A percentile compares a stretch with the other conserved stretches of the same genome.
Evolutionary conservation across 1,140 invertebrate genomes (phyloP).

Genomic region (Cephus cinctus): DNA sequence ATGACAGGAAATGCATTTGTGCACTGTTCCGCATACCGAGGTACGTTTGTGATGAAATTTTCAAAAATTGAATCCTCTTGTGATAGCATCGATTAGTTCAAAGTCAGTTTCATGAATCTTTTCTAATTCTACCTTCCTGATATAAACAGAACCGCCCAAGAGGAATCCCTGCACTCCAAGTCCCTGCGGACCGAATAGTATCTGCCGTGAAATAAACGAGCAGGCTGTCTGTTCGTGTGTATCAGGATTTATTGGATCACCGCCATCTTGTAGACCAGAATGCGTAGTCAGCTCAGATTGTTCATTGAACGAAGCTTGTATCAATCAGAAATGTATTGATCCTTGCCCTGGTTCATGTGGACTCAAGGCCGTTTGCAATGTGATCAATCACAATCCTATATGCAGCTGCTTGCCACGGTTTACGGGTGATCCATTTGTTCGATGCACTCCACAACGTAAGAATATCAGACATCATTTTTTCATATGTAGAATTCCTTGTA

Average conservation of each 20-base stretch:
- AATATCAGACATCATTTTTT: conserved; percentile 10
- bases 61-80: no score
- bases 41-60: conserved; percentile 42
- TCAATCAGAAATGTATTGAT: conserved; percentile 66
- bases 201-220: conserved; percentile 49
- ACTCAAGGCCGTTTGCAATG: conserved; percentile 59
- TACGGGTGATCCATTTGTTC: conserved; percentile 57
- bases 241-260: conserved; percentile 62
- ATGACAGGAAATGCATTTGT: conserved; percentile 68
- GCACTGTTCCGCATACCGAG: conserved; percentile 55
- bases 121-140: neutral
- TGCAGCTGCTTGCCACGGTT: conserved; percentile 47
- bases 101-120: neutral
- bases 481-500: neutral
- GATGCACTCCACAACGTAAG: conserved; percentile 58
- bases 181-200: conserved; percentile 63
- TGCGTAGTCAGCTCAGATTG: conserved; percentile 68
- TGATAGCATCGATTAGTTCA: no score
- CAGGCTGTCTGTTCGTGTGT: conserved; percentile 65
- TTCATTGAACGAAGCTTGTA: conserved; percentile 61
- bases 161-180: conserved; percentile 58
- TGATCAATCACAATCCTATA: conserved; percentile 54
- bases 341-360: conserved; percentile 68
- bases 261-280: conserved; percentile 67
- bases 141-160: conserved; percentile 17